These are phyloP conservation scores for Clunio marinus DNA, from an alignment of 2,888 invertebrate genomes.

Conservation along the genomic window DNA sequence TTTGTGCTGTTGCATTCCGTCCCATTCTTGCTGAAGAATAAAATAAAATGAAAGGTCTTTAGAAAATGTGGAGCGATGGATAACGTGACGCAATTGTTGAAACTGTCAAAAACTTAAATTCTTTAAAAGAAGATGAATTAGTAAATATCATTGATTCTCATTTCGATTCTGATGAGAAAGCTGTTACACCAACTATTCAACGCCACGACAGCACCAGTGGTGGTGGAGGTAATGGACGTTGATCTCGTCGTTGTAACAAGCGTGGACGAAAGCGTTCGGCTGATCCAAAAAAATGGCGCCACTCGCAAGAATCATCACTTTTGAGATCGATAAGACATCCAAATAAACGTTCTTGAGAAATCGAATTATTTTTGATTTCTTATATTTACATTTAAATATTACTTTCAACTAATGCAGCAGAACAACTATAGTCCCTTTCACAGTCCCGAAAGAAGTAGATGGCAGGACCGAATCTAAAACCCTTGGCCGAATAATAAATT, in stretches of 20 bases:
- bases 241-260: neutral
- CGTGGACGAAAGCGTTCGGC: constrained; percentile 7
- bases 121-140: constrained; percentile 65
- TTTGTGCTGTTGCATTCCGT: constrained; percentile 67
- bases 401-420: no score
- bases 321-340: no score
- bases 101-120: constrained; percentile 56
- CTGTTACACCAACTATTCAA: constrained; percentile 46
- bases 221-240: neutral
- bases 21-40: constrained; percentile 72
- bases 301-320: constrained; percentile 10
- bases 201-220: constrained; percentile 25
- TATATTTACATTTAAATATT: no score
- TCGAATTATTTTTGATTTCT: no score
- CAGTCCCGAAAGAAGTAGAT: no score
- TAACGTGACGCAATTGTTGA: constrained; percentile 55
- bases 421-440: no score
- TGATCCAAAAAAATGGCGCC: neutral
- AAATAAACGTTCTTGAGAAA: no score
- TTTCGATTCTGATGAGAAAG: constrained; percentile 62
- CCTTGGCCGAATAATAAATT: no score
- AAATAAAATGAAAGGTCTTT: constrained; percentile 65
- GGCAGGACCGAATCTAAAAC: no score
- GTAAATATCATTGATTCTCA: constrained; percentile 72
- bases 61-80: constrained; percentile 53